Evolutionary conservation across 2,888 invertebrate genomes (phyloP), one percentile per base, ranked within the genome.

Genomic region (Chaetoderma sp.): DNA sequence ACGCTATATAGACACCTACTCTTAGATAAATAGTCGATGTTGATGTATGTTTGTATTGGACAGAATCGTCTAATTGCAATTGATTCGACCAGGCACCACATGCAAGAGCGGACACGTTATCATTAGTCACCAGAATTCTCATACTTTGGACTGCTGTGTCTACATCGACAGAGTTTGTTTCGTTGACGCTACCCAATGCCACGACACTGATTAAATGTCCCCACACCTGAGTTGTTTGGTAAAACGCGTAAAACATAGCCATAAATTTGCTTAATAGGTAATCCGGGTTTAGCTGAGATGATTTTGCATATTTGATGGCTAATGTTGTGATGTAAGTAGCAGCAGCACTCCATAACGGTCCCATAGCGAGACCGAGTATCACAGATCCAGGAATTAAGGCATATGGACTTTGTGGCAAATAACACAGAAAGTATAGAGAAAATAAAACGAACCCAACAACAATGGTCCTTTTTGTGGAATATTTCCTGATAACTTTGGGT

Each of bases 401-500:
- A 54, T 68, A 78, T 42, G 78, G 77, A 18, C 70, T 69, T 0
- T 84, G 83, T 68, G 82, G 80, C 61, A 83, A 81, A 63, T 83
- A 83, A 45, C 80, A 78, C 0, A 78, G 78, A 57, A 83, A 78
- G 68, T 84, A 84, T 16, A 76, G 73, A 4, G 79, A 76, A 60
- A 79, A 83, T 8, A 82, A 55, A 4, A 77, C 63, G 66, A 82
- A 82, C 2, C 78, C 78, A 5, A 75, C 65, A 0, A 81, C 78
- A 73, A 85, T 77, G 4, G 83, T 84, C 83, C 84, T 83, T 67
- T 85, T 85, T 8, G 82, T 75, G 25, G 80, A 78, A 4, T 83
- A 62, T 28, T 74, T 73, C 68, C 74, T 77, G 47, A 84, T 83
- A 6, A 84, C 74, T 71, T 79, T 78, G 1, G 84, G 84, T 0